Percentiles rank a stretch among this genome's conserved stretches.
These are phyloP conservation scores for Terrapene triunguis DNA, from an alignment of 2,113 vertebrate species.

Conservation along the genomic window DNA sequence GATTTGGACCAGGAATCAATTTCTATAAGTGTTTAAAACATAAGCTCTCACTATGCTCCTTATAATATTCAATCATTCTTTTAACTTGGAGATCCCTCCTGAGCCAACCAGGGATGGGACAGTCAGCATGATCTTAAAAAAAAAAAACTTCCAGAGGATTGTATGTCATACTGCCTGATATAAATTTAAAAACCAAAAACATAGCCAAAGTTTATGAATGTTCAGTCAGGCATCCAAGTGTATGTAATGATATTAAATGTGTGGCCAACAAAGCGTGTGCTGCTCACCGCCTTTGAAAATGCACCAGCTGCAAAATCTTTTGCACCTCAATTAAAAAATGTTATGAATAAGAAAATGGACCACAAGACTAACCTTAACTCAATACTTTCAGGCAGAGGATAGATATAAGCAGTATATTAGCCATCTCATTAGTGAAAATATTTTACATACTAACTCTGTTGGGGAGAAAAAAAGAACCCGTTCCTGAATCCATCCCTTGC, in stretches of 20 bases:
- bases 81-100: neutral
- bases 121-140: neutral
- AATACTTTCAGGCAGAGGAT: neutral
- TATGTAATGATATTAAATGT: neutral
- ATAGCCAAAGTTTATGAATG: neutral
- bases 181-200: neutral
- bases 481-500: neutral
- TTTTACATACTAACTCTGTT: neutral
- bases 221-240: neutral
- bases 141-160: neutral
- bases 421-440: neutral
- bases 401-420: neutral
- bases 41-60: neutral
- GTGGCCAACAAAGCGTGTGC: neutral
- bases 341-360: neutral
- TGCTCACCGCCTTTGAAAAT: neutral
- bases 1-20: neutral
- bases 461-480: neutral
- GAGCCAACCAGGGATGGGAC: fast-evolving
- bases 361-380: neutral
- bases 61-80: neutral
- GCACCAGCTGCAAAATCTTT: neutral
- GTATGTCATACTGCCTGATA: neutral
- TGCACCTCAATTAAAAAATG: neutral
- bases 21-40: neutral